Base-by-base conservation (phyloP, 2,113 vertebrate genomes). In the Megaceryle maxima region DNA sequence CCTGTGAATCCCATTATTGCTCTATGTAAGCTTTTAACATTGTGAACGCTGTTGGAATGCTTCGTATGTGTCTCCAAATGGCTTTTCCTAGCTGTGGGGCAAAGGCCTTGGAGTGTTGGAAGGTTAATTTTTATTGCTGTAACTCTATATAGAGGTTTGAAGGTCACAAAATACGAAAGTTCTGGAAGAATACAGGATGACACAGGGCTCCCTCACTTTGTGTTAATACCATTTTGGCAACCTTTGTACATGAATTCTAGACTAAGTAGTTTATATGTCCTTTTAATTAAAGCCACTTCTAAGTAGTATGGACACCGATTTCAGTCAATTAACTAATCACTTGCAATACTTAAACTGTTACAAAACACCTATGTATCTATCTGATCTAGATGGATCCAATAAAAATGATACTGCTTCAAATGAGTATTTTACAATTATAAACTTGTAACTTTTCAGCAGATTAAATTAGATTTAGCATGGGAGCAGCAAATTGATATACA, bases 361-460 rank as follows among this genome's bases (percentile, higher is more conserved):
- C 41, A 62, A 87, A 39, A 0, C 1, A 1, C 7, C 7, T 50
- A 11, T 31, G 16, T 37, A 63, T 55, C 8, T 55, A 5, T 67
- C 31, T 53, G 16, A 68, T 13, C 4, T 85, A 51, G 64, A 33
- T 28, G 41, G 25, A 70, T n/a, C n/a, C 22, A 50, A 41, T 46
- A n/a, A 29, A 73, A 79, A 43, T 60, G 0, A n/a, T 17, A 19
- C 4, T 31, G 28, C 26, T 75, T 78, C 78, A 51, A 67, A 37
- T 20, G 2, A 91, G 9, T 75, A 57, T 17, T 26, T 69, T 41
- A 31, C 13, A 84, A 50, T 15, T 5, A 25, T 74, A 50, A 94
- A 46, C 5, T 31, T 59, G 17, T 2, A 80, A 10, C 8, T 87
- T 93, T 64, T 35, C 29, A 84, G 35, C 28, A 84, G 56, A 39